phyloP scores from a whole-genome alignment of 1,140 invertebrate genomes.

The Drosophila pruinosa region DNA sequence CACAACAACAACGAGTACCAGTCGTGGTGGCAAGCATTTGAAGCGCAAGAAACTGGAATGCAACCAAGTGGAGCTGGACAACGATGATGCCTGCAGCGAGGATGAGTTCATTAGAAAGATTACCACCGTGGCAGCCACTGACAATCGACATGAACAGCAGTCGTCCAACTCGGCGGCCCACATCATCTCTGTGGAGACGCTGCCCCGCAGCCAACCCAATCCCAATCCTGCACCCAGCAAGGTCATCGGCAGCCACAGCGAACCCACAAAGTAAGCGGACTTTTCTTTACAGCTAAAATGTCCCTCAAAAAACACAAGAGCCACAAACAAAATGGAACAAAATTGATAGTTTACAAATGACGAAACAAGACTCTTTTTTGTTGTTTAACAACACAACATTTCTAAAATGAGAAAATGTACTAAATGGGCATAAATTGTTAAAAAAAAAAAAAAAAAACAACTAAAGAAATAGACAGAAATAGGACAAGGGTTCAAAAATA shows the following conservation, averaged over 20 bases:
- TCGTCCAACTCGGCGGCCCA: neutral
- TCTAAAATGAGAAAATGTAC: neutral
- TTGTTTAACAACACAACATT: no score
- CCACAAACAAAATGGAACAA: neutral
- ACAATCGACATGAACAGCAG: constrained; percentile 5
- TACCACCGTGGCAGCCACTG: constrained; percentile 53
- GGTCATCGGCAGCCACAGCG: constrained; percentile 22
- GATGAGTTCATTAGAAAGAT: constrained; percentile 81
- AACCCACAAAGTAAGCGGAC: constrained; percentile 70
- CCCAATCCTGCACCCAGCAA: no score
- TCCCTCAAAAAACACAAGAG: neutral
- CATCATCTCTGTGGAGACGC: neutral
- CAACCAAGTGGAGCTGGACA: constrained; percentile 86
- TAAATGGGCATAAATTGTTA: neutral
- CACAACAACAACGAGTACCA: neutral
- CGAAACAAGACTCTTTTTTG: no score
- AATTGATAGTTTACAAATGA: neutral
- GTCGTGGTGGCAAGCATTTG: constrained; percentile 54
- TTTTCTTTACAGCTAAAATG: constrained; percentile 22
- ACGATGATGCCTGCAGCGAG: constrained; percentile 86
- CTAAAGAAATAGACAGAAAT: no score
- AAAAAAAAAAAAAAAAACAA: neutral
- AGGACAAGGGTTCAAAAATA: no score
- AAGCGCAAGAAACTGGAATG: constrained; percentile 87
- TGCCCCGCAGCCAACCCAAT: neutral